Base-by-base conservation (phyloP, 2,888 invertebrate species). In the Ichneumon xanthorius region DNA sequence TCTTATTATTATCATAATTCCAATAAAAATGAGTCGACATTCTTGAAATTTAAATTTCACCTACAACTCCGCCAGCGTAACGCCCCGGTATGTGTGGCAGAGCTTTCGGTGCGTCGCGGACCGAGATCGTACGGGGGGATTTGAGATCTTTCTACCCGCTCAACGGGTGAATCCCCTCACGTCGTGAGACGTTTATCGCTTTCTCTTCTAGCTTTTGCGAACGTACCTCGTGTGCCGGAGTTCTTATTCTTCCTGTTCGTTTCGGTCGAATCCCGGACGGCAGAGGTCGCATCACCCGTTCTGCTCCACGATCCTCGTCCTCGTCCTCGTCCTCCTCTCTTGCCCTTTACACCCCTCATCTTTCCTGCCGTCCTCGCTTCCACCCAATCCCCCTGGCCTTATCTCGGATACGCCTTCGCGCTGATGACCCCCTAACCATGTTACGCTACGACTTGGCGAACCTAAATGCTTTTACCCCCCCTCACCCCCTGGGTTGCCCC, bases 341-440 rank as follows among this genome's bases (percentile, higher is more conserved):
- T 79, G 80, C 87, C 73, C 55, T 87, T 53, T 86, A 80, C 79
- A 76, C 61, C 72, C 53, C 80, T 53, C 79, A 70, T 61, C 73
- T 70, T 86, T 81, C 83, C 82, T 40, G 71, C 40, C 67, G 65
- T 50, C 53, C 26, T 67, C 22, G 11, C 75, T 70, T 81, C 50
- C 11, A 4, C 67, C 61, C 82, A 82, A 82, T 77, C 72, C 85
- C 85, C 82, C 73, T 70, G 80, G 82, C 84, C 84, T 89, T 90
- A 89, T 89, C 90, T 89, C 89, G 84, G 86, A 85, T 86, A 82
- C 86, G 87, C 87, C 87, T 87, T 87, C 89, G 85, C 87, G 89
- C 89, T 90, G 89, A 90, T 89, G 90, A 90, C 88, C 89, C 61
- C 89, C 88, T 90, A 90, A 89, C 90, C 89, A 88, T 86, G 90